Base-by-base conservation (phyloP, 2,888 invertebrate genomes). In the Helleia helle region DNA sequence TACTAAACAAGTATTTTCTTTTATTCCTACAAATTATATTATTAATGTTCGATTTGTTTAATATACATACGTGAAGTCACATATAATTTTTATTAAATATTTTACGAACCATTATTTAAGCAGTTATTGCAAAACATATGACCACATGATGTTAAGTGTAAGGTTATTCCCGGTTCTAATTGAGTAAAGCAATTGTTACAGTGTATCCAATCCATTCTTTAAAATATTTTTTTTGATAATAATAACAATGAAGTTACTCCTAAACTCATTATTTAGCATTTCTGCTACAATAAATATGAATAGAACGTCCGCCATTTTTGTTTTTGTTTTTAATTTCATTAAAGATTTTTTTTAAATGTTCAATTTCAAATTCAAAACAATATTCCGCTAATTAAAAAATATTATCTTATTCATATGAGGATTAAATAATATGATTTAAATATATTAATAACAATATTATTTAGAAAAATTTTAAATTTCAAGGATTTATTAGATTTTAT, bases 51-150 rank as follows among this genome's bases (percentile, higher is more conserved):
- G 1, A 7, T 14, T 6, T 37, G 6, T 29, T 12, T 13, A 18
- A 12, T 12, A n/a, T n/a, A n/a, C n/a, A n/a, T 4, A 9, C 8
- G n/a, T 36, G 3, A n/a, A 49, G 12, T 34, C 24, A 43, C 30
- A 13, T 14, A 30, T 26, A 18, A n/a, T n/a, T 15, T 9, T 38
- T 17, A 5, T 24, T 31, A 38, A 17, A 24, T 31, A 39, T 15
- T 36, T 41, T 39, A 63, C 64, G 46, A 49, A 85, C 86, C 79
- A 60, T 70, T 74, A 43, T 69, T 69, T 52, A 84, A 59, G 46
- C 86, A 86, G 38, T 70, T 73, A 55, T 74, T 79, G 58, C 86
- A 86, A 71, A 80, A 85, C 81, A 86, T 86, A 51, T 86, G 86
- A 48, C 86, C 86, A 55, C 86, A 86, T 71, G 84, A 81, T 59